phyloP scores from a whole-genome alignment of 1,140 invertebrate species.

The Papilio helenus region DNA sequence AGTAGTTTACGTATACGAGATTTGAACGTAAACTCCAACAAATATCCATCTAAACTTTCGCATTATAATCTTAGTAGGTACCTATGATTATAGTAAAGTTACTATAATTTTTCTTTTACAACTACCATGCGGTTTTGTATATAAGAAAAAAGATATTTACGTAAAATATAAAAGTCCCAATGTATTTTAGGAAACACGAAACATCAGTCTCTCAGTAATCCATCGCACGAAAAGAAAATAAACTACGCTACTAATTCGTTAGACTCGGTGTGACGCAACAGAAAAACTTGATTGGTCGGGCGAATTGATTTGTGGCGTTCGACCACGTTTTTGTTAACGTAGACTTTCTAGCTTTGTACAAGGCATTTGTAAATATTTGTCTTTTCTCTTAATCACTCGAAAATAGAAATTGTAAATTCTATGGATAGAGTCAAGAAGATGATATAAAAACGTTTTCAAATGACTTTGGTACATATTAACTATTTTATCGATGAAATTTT shows the following conservation, averaged over 20 bases:
- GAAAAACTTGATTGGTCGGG: constrained; percentile 15
- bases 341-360: not conserved
- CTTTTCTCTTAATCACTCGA: too few relatives aligned
- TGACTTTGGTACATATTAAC: too few relatives aligned
- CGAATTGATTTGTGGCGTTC: constrained; percentile 14
- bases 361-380: not conserved
- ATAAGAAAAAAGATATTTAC: too few relatives aligned
- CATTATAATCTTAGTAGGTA: too few relatives aligned
- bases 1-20: constrained; percentile 35
- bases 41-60: too few relatives aligned
- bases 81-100: too few relatives aligned
- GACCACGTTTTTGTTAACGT: constrained; percentile 3
- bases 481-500: too few relatives aligned
- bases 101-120: too few relatives aligned
- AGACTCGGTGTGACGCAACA: constrained; percentile 15
- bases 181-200: not conserved
- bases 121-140: too few relatives aligned
- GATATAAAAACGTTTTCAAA: too few relatives aligned
- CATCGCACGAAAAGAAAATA: not conserved
- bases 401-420: too few relatives aligned
- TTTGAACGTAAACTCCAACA: constrained; percentile 14
- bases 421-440: too few relatives aligned
- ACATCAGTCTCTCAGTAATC: not conserved
- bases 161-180: not conserved
- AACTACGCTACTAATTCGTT: not conserved